Evolutionary conservation across 2,888 invertebrate genomes (phyloP).

Genomic region (Chironomus tentans): DNA sequence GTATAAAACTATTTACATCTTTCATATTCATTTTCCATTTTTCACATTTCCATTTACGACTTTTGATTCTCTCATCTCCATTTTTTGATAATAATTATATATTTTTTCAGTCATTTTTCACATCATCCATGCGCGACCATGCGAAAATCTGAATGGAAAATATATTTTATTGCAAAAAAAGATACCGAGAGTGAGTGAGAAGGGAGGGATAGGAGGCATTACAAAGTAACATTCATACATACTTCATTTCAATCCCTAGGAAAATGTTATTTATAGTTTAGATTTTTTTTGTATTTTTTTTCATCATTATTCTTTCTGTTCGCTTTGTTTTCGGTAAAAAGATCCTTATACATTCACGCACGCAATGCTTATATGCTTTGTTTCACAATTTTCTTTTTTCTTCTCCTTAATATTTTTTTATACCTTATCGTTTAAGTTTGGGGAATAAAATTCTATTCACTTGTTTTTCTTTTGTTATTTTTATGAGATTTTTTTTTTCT

Average conservation of each 20-base stretch:
- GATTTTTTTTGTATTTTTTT: neutral
- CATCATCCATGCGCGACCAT: conserved; percentile 6
- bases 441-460: neutral
- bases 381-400: neutral
- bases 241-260: conserved; percentile 1
- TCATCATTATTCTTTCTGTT: neutral
- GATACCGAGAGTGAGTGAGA: no score
- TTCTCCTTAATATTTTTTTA: neutral
- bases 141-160: conserved; percentile 10
- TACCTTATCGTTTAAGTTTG: neutral
- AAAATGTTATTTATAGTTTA: conserved; percentile 20
- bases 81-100: neutral
- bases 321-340: conserved; percentile 9
- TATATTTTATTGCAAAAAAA: neutral
- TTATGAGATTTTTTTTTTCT: no score
- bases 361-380: conserved; percentile 6
- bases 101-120: conserved; percentile 23
- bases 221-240: neutral
- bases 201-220: neutral
- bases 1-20: conserved; percentile 21
- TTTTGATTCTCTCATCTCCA: neutral
- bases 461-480: neutral
- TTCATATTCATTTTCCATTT: conserved; percentile 16
- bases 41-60: conserved; percentile 10
- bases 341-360: conserved; percentile 21